Percentiles rank a stretch among this genome's conserved stretches.
phyloP scores from a whole-genome alignment of 2,797 vertebrate species.

The Diglossa cyanea region DNA sequence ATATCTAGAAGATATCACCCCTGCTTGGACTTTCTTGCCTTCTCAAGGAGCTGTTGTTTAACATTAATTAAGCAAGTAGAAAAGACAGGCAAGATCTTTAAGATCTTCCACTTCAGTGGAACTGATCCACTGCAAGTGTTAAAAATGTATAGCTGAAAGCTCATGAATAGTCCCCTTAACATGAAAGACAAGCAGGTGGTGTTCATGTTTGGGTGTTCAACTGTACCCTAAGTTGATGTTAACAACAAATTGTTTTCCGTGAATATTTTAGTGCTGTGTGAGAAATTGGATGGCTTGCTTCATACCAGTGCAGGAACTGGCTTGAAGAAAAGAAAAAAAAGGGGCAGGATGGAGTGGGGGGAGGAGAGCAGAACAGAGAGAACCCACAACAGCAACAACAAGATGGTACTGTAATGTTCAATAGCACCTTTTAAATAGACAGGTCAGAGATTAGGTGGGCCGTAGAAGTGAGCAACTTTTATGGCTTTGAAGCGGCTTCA shows the following conservation, averaged over 20 bases:
- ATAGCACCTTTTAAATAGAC: not conserved
- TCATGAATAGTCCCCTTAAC: not conserved
- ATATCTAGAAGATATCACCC: not conserved
- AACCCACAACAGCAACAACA: not conserved
- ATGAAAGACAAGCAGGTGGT: not conserved
- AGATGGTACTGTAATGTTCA: not conserved
- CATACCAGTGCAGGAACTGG: rapidly evolving
- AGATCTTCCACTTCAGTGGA: not conserved
- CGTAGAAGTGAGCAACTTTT: not conserved
- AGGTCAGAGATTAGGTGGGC: not conserved
- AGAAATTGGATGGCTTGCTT: not conserved
- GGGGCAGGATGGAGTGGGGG: rapidly evolving
- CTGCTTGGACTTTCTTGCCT: not conserved
- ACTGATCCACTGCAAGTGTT: not conserved
- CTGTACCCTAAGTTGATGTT: not conserved
- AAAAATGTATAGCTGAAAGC: not conserved
- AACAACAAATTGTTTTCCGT: not conserved
- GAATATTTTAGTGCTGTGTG: not conserved
- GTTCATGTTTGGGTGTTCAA: not conserved
- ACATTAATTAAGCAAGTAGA: not conserved
- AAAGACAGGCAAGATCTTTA: not conserved
- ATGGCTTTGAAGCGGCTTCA: not conserved
- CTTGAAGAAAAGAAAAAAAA: not conserved
- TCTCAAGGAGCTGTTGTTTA: not conserved
- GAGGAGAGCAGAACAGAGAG: not conserved